Conservation (phyloP, 2,888 invertebrate genomes). For the Chaetoderma sp. region DNA sequence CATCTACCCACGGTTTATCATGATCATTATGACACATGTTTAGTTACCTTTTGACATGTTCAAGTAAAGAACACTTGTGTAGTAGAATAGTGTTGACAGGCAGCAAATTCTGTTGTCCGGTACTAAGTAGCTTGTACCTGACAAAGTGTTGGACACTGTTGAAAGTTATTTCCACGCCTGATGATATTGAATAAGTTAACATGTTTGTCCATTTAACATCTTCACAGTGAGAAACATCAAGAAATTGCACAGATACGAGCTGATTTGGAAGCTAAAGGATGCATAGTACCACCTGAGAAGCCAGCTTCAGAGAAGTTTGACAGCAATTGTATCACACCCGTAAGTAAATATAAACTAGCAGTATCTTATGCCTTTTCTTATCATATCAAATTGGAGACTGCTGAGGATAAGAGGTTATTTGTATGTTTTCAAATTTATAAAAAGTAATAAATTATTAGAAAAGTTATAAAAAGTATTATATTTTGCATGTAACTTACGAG, state of each 20-base stretch:
- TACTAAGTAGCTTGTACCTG: background rate
- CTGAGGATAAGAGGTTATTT: no score
- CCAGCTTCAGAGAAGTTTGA: slow-evolving; percentile 95
- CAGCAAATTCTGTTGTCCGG: background rate
- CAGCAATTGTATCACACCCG: slow-evolving; percentile 98
- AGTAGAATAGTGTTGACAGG: no score
- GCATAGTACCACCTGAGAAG: slow-evolving; percentile 77
- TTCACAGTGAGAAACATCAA: slow-evolving; percentile 71
- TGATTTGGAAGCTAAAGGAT: slow-evolving; percentile 64
- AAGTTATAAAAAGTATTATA: background rate
- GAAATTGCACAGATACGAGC: slow-evolving; percentile 78
- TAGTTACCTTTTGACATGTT: no score
- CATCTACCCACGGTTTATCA: no score
- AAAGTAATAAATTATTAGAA: no score
- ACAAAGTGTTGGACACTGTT: no score
- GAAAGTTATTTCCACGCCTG: background rate
- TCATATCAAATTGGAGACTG: background rate
- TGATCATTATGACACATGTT: no score
- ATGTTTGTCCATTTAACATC: background rate
- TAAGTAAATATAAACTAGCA: slow-evolving; percentile 54
- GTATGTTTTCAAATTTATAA: no score
- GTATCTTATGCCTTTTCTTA: background rate
- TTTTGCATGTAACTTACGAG: no score
- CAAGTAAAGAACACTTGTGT: no score
- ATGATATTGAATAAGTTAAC: background rate